Evolutionary conservation across 2,888 invertebrate genomes (phyloP), one percentile per base, ranked within the genome.

Genomic region (Tenthredo livida): DNA sequence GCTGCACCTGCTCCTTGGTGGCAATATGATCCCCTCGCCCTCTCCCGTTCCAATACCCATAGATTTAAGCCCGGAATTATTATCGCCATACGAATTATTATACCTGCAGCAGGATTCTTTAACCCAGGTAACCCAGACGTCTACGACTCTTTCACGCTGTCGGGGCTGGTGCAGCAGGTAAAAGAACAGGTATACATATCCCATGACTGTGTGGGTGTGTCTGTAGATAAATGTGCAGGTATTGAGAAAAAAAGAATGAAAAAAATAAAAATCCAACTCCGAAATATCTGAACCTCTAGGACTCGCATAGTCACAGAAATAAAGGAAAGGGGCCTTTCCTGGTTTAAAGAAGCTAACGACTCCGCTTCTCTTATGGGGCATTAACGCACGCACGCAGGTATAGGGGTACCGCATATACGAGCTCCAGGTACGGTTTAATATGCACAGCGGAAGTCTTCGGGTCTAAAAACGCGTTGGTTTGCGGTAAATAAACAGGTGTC

Each of bases 401-500:
- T n/a, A n/a, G n/a, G n/a, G n/a, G n/a, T n/a, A n/a, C n/a, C n/a
- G n/a, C n/a, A n/a, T n/a, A n/a, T n/a, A n/a, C n/a, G n/a, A n/a
- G n/a, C n/a, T n/a, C n/a, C n/a, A n/a, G n/a, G n/a, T 37, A 43
- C 73, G 37, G 50, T 29, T 29, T 15, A 43, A 65, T n/a, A 43
- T 21, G 4, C 65, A 21, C 12, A 21, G 6, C 61, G 82, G 37
- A 82, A 78, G 78, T 58, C 10, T 1, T 54, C 0, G 50, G 25
- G 21, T 9, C 37, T 37, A 3, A 37, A 80, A 61, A 61, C 50
- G 47, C n/a, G 83, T 61, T 80, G 17, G n/a, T 37, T 25, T 29
- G 80, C 67, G 67, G 83, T 70, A 67, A 83, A 83, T 50, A 83
- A 83, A 83, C 83, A 83, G 83, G 83, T 70, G 83, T 33, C 17